Evolutionary conservation across 2,797 vertebrate genomes (phyloP).

Genomic region (Rhinoraja longicauda): DNA sequence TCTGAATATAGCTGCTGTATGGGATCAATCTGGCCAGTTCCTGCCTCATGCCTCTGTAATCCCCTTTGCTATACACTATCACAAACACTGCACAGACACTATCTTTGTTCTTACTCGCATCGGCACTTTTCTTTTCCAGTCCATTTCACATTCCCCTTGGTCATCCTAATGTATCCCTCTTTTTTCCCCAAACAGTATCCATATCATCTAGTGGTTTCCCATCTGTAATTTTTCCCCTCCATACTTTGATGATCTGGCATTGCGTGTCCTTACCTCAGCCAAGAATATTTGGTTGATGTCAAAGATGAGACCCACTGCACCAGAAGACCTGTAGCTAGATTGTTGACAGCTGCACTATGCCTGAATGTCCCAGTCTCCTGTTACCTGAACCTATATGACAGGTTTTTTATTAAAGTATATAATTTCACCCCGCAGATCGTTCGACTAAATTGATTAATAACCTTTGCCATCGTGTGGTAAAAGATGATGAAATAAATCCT

Average conservation of each 20-base stretch:
- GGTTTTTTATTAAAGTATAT: background rate
- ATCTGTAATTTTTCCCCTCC: background rate
- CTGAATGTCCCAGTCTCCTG: background rate
- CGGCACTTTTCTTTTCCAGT: background rate
- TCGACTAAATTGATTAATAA: background rate
- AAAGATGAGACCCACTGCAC: background rate
- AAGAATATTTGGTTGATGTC: background rate
- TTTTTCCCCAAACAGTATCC: background rate
- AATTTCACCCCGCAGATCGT: conserved; percentile 4
- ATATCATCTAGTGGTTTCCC: background rate
- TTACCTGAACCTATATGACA: background rate
- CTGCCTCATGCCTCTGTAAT: too few relatives aligned
- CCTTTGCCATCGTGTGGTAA: background rate
- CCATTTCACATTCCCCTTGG: background rate
- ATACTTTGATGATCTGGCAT: background rate
- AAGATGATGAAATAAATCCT: background rate
- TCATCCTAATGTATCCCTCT: background rate
- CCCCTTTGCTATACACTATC: too few relatives aligned
- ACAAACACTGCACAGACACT: too few relatives aligned
- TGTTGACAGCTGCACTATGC: background rate
- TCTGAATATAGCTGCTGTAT: background rate
- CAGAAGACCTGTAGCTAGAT: background rate
- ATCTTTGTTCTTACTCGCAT: background rate
- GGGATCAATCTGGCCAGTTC: too few relatives aligned
- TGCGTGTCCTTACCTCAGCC: background rate